Conservation (phyloP, 2,797 vertebrate species). For the Synaphobranchus kaupii region DNA sequence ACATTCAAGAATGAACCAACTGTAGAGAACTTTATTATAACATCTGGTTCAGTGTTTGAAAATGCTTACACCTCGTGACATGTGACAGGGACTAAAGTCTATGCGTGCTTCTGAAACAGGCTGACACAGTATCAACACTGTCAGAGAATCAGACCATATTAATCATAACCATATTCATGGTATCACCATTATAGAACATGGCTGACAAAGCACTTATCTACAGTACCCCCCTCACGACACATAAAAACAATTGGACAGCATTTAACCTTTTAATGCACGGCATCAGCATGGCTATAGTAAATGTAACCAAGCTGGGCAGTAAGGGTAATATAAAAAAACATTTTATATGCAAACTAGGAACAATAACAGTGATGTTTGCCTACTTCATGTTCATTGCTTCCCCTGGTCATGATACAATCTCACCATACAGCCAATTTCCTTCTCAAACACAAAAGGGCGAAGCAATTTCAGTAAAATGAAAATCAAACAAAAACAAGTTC, state of each 20-base stretch:
- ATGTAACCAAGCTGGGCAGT: constrained; percentile 5
- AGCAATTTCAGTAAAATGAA: neutral
- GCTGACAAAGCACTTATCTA: constrained; percentile 6
- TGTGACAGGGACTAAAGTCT: constrained; percentile 1
- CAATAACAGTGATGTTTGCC: neutral
- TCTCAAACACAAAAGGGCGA: neutral
- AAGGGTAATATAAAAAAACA: constrained; percentile 1
- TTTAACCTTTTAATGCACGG: constrained; percentile 8
- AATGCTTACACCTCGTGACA: neutral
- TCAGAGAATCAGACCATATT: constrained; percentile 12
- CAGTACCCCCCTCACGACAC: constrained; percentile 9
- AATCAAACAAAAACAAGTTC: neutral
- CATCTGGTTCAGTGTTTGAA: constrained; percentile 5
- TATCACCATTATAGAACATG: constrained; percentile 6
- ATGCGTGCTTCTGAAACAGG: constrained; percentile 7
- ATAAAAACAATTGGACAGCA: neutral
- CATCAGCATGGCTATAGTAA: constrained; percentile 14
- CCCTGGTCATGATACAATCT: neutral
- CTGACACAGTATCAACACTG: neutral
- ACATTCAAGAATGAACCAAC: neutral
- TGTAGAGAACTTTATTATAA: constrained; percentile 23
- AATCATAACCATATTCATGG: constrained; percentile 5
- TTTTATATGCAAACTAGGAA: neutral
- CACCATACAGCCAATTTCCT: neutral
- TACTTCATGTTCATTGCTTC: neutral